Evolutionary conservation across 2,797 vertebrate genomes (phyloP).

Genomic region (Spinus olivaceus): DNA sequence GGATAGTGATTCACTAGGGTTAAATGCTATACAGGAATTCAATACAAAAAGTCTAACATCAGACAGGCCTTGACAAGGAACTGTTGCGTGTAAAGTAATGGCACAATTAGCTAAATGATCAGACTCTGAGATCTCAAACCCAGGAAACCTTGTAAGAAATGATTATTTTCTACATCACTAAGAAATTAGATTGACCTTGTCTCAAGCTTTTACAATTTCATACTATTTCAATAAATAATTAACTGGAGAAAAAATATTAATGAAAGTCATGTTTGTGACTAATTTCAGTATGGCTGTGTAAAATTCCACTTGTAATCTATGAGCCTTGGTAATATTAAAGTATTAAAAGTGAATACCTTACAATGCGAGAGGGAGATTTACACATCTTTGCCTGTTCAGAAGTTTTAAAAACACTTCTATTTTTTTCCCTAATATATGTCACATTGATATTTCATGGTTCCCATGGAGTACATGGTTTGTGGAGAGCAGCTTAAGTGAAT

Average conservation of each 20-base stretch:
- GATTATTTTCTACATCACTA: background rate
- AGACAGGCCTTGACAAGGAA: background rate
- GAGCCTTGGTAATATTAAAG: background rate
- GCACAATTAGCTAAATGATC: conserved; percentile 29
- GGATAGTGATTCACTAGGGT: background rate
- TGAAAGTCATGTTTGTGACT: conserved; percentile 20
- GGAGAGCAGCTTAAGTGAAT: conserved; percentile 16
- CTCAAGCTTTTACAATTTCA: conserved; percentile 14
- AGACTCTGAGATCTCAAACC: background rate
- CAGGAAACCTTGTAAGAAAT: background rate
- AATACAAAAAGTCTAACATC: background rate
- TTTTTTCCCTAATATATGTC: background rate
- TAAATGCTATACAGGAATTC: background rate
- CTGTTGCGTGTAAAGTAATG: background rate
- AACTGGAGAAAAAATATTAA: conserved; percentile 32
- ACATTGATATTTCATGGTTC: conserved; percentile 24
- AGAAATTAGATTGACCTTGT: conserved; percentile 45
- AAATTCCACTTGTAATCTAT: conserved; percentile 27
- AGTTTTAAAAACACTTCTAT: background rate
- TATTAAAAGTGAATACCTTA: background rate
- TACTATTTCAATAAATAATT: conserved; percentile 5
- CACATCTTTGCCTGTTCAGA: background rate
- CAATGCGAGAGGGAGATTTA: background rate
- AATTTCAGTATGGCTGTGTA: background rate
- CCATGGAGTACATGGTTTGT: background rate